A percentile compares a stretch with the other conserved stretches of the same genome.
These are phyloP conservation scores for Meloe dianella DNA, from an alignment of 2,888 invertebrate genomes.

Conservation along the genomic window DNA sequence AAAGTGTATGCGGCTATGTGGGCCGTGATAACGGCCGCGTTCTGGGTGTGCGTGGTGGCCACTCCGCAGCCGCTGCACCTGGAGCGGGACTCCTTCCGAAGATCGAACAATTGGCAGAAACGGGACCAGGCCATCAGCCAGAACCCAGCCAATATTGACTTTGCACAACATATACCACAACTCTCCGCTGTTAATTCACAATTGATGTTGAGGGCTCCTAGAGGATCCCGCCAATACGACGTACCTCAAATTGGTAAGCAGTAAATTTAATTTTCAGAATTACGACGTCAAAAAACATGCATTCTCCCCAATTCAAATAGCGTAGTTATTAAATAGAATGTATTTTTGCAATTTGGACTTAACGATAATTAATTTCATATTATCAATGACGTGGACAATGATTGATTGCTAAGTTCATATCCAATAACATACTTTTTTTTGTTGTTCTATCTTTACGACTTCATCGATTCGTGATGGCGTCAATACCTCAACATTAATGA, in stretches of 20 bases:
- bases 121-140: constrained; percentile 55
- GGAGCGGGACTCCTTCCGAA: constrained; percentile 53
- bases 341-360: not conserved
- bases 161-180: constrained; percentile 58
- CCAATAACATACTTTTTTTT: not conserved
- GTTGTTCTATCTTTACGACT: not conserved
- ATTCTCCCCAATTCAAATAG: too few relatives aligned
- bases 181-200: constrained; percentile 61
- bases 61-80: constrained; percentile 57
- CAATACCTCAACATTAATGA: constrained; percentile 3
- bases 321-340: too few relatives aligned
- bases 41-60: constrained; percentile 59
- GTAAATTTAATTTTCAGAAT: not conserved
- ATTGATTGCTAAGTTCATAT: not conserved
- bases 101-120: constrained; percentile 50
- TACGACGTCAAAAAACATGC: too few relatives aligned
- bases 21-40: constrained; percentile 55
- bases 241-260: constrained; percentile 82
- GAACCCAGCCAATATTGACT: constrained; percentile 45
- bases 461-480: constrained; percentile 2
- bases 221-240: constrained; percentile 80
- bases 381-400: not conserved
- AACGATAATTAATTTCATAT: not conserved
- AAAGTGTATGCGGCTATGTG: constrained; percentile 54
- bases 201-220: constrained; percentile 78